Evolutionary conservation across 2,888 invertebrate genomes (phyloP), one percentile per base, ranked within the genome.

Genomic region (Drosophila bunnanda): DNA sequence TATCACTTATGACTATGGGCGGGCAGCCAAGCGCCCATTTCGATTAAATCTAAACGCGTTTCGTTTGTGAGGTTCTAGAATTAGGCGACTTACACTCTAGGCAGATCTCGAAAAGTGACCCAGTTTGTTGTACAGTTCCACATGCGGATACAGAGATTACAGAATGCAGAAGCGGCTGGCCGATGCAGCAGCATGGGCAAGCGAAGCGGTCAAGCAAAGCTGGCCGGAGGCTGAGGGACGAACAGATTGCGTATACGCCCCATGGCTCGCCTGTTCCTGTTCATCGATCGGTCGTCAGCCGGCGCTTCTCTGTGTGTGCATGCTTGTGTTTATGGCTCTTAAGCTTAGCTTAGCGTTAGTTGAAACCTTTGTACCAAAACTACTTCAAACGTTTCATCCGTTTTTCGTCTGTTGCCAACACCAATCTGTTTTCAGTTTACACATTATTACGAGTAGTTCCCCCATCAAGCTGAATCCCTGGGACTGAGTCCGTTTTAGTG

Each of bases 61-160:
- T 76, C 41, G 65, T 69, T 65, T 56, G 22, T 69, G 85, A 74
- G 72, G 74, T 82, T 78, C 88, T 85, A 78, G 69, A 82, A 66
- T 69, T 78, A 84, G 72, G 64, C 83, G 83, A 79, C 88, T 88
- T 86, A 88, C 43, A 72, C 64, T 68, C 64, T 83, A 85, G 54
- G 78, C 79, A 89, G 88, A 89, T 88, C 88, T 79, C 67, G 69
- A 80, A 82, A 86, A 84, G 86, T 84, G 86, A 84, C 86, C 87
- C 80, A 87, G 79, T 80, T 81, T 74, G 56, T 69, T 65, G 44
- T 70, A 73, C 57, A 73, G 56, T 52, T 68, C 61, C 56, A 61
- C 56, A 54, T 48, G 70, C 70, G 57, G 25, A 46, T 57, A 44
- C 64, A 50, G 60, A 59, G 46, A 68, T n/a, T 48, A 15, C 39